phyloP scores from a whole-genome alignment of 2,113 vertebrate species.

The Festucalex cinctus region DNA sequence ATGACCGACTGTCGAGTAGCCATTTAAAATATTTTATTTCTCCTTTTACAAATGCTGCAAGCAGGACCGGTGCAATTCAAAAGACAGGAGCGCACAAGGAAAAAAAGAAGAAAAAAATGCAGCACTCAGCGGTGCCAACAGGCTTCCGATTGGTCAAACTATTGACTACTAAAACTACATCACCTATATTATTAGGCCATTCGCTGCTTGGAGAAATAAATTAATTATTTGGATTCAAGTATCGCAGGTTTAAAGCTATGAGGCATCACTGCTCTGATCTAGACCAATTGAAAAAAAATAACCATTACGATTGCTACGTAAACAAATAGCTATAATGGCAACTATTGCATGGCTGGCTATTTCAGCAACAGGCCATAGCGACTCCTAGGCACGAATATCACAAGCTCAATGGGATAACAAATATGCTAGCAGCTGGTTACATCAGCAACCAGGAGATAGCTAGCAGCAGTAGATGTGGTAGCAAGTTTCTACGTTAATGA shows the following conservation, averaged over 20 bases:
- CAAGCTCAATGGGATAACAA: too few relatives aligned
- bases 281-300: not conserved
- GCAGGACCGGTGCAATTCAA: not conserved
- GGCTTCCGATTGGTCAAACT: constrained; percentile 10
- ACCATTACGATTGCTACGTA: too few relatives aligned
- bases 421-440: not conserved
- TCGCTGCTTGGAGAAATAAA: constrained; percentile 53
- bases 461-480: too few relatives aligned
- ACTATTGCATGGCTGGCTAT: not conserved
- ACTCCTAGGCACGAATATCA: not conserved
- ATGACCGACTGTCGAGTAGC: not conserved
- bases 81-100: not conserved
- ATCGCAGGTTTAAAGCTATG: constrained; percentile 70
- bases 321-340: not conserved
- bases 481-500: too few relatives aligned
- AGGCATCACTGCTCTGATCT: constrained; percentile 5
- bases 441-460: too few relatives aligned
- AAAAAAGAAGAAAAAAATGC: not conserved
- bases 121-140: constrained; percentile 10
- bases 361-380: not conserved
- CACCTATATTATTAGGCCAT: constrained; percentile 20
- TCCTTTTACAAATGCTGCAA: constrained; percentile 31
- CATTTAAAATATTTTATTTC: constrained; percentile 59
- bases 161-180: constrained; percentile 22
- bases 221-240: constrained; percentile 69